Evolutionary conservation across 1,140 invertebrate species (phyloP), one percentile per base, ranked within the genome.

Genomic region (Brachionus asplanchnoidis): DNA sequence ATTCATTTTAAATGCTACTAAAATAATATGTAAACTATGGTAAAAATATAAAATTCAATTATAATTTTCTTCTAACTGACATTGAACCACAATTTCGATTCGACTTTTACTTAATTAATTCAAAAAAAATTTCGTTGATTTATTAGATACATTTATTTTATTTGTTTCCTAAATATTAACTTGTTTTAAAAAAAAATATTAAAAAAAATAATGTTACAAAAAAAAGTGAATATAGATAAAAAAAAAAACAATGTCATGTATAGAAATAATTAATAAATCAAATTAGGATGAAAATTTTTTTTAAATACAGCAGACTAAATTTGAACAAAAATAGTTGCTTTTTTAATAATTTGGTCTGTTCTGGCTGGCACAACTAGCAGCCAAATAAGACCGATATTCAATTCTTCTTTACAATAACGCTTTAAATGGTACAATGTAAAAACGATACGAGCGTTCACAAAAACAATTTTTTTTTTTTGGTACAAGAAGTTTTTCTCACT

Each of bases 111-210:
- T 14, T 50, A 50, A 50, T 50, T 12, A 50, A 50, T n/a, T 50
- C 12, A 50, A 56, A 56, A 56, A 56, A 20, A 56, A n/a, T n/a
- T 56, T 0, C 17, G n/a, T 50, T 56, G 4, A 26, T 68, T 14
- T 68, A 68, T 68, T 68, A 68, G 32, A 68, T 68, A 68, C 32
- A 32, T 68, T 68, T 28, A 68, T 68, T 68, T 66, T 36, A 68
- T 68, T 68, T 32, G 65, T 68, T 68, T 68, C 65, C 65, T 68
- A 68, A 32, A 68, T 68, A 68, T 68, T 36, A 11, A 28, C 3
- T 36, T 14, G 9, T 11, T 68, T 68, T 14, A 14, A 32, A 68
- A 68, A n/a, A 68, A 68, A 68, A 36, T 14, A 36, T 5, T 68
- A 2, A 56, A 68, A 68, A 68, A 68, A 68, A 68, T 32, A 68